These are phyloP conservation scores for Triplophysa dalaica DNA, from an alignment of 2,113 vertebrate species.

Conservation along the genomic window DNA sequence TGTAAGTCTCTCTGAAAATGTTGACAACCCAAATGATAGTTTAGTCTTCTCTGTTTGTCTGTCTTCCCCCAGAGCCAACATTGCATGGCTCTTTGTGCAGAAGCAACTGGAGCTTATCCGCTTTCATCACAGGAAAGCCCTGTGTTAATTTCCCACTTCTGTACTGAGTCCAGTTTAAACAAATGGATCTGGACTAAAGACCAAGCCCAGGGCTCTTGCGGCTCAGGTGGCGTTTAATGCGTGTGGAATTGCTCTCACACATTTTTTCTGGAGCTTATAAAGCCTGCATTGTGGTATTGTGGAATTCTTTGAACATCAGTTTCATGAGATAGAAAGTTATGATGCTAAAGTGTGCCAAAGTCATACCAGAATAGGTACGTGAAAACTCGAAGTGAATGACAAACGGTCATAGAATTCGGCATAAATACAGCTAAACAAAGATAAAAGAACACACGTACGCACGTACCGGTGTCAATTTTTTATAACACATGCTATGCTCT, in stretches of 20 bases:
- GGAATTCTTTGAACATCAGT: neutral
- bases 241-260: neutral
- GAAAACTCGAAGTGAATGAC: too few species aligned
- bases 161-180: conserved; percentile 44
- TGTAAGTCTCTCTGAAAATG: conserved; percentile 28
- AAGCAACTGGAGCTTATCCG: conserved; percentile 16
- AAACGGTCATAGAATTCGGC: too few species aligned
- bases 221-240: conserved; percentile 10
- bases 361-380: too few species aligned
- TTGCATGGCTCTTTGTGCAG: neutral
- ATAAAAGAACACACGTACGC: too few species aligned
- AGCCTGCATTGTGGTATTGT: neutral
- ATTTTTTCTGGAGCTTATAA: neutral
- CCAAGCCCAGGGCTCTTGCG: conserved; percentile 1
- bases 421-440: too few species aligned
- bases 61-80: neutral
- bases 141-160: conserved; percentile 19
- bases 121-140: conserved; percentile 27
- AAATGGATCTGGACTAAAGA: conserved; percentile 21
- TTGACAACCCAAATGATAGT: conserved; percentile 45
- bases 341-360: too few species aligned
- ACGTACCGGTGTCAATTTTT: too few species aligned
- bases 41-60: conserved; percentile 43
- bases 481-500: neutral
- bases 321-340: too few species aligned